Percentiles rank a stretch among this genome's conserved stretches.
These are phyloP conservation scores for Archilochus colubris DNA, from an alignment of 2,113 vertebrate genomes.

Conservation along the genomic window DNA sequence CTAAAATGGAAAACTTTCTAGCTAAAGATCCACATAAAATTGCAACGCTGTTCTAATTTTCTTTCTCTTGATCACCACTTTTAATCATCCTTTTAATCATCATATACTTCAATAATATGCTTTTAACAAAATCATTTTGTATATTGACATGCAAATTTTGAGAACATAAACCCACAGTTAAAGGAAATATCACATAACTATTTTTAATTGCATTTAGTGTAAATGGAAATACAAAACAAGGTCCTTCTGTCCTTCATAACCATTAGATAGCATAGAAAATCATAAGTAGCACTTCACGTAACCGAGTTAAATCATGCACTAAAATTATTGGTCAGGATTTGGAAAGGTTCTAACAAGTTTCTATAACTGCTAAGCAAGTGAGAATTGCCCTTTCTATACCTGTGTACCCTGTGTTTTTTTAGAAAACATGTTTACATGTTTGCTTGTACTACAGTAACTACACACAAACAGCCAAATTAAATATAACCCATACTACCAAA, in stretches of 20 bases:
- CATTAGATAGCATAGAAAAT: background rate
- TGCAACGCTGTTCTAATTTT: background rate
- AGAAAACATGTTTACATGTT: background rate
- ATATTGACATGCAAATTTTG: background rate
- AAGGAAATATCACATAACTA: background rate
- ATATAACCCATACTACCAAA: background rate
- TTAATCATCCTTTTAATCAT: background rate
- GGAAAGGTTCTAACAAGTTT: background rate
- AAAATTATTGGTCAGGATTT: background rate
- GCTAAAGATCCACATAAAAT: background rate
- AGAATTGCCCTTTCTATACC: background rate
- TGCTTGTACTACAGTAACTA: background rate
- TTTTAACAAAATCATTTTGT: background rate
- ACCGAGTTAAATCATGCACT: background rate
- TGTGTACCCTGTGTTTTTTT: background rate
- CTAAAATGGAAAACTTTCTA: background rate
- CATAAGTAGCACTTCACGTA: background rate
- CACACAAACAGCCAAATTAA: background rate
- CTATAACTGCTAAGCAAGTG: background rate
- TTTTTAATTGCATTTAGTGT: background rate
- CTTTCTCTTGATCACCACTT: background rate
- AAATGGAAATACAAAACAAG: background rate
- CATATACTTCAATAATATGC: background rate
- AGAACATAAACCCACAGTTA: background rate
- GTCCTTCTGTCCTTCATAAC: background rate